Conservation (phyloP, 2,113 vertebrate genomes). For the Thunnus thynnus region DNA sequence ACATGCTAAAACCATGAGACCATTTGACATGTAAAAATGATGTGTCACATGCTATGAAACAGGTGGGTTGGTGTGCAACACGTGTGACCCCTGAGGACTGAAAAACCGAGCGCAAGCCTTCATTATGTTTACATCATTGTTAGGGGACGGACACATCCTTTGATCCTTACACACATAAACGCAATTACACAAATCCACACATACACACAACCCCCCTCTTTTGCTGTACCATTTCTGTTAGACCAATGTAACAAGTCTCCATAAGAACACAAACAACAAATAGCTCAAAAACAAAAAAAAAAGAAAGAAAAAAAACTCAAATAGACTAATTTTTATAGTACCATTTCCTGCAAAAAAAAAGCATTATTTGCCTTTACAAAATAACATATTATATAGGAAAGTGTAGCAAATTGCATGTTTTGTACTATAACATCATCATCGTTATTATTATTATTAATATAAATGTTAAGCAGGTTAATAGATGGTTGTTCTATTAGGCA, state of each 20-base stretch:
- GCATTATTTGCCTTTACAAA: slow-evolving; percentile 80
- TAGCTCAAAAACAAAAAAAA: slow-evolving; percentile 39
- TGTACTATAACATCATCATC: slow-evolving; percentile 81
- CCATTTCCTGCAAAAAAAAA: slow-evolving; percentile 82
- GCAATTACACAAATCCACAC: slow-evolving; percentile 66
- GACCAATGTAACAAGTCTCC: slow-evolving; percentile 71
- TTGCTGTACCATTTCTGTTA: slow-evolving; percentile 79
- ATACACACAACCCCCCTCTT: slow-evolving; percentile 47
- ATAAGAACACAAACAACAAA: slow-evolving; percentile 48
- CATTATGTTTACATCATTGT: slow-evolving; percentile 75
- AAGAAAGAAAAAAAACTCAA: slow-evolving; percentile 52
- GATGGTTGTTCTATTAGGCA: slow-evolving; percentile 80
- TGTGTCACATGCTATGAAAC: slow-evolving; percentile 71
- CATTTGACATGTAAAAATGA: slow-evolving; percentile 53
- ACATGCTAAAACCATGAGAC: slow-evolving; percentile 59
- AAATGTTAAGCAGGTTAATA: slow-evolving; percentile 85
- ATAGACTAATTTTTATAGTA: slow-evolving; percentile 82
- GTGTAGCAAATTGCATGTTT: slow-evolving; percentile 83
- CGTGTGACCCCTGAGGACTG: slow-evolving; percentile 83
- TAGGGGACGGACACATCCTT: slow-evolving; percentile 69
- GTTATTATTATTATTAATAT: slow-evolving; percentile 86
- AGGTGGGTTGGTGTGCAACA: slow-evolving; percentile 78
- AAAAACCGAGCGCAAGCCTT: slow-evolving; percentile 72
- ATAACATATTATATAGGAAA: slow-evolving; percentile 79
- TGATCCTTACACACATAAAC: slow-evolving; percentile 62